These are phyloP conservation scores for Chelonia mydas DNA, from an alignment of 2,797 vertebrate genomes.

Conservation along the genomic window DNA sequence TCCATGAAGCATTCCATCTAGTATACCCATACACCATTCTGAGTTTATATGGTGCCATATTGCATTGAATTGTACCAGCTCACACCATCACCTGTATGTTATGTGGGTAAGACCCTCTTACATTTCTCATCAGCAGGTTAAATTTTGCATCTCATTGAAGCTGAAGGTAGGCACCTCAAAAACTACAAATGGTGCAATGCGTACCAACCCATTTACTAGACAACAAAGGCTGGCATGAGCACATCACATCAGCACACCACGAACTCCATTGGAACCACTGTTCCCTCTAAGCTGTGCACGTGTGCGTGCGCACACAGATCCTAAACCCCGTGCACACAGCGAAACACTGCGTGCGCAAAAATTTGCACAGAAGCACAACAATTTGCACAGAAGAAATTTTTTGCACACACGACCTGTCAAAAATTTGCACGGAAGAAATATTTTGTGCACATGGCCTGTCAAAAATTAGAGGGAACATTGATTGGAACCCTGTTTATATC, in stretches of 20 bases:
- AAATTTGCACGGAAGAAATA: no score
- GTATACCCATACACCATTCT: neutral
- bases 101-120: neutral
- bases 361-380: no score
- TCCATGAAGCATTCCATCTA: neutral
- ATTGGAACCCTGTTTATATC: neutral
- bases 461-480: neutral
- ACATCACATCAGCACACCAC: neutral
- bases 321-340: no score
- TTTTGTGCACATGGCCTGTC: no score
- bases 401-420: no score
- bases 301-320: no score
- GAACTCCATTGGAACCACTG: neutral
- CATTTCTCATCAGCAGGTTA: neutral
- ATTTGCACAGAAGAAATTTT: no score
- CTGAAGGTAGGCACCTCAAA: neutral
- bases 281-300: no score
- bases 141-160: neutral
- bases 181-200: neutral
- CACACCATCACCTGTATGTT: neutral
- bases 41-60: neutral
- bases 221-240: conserved; percentile 17
- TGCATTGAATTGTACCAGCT: neutral
- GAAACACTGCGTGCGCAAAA: no score
- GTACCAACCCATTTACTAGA: neutral